Evolutionary conservation across 2,797 vertebrate species (phyloP).

Genomic region (Acrocephalus scirpaceus): DNA sequence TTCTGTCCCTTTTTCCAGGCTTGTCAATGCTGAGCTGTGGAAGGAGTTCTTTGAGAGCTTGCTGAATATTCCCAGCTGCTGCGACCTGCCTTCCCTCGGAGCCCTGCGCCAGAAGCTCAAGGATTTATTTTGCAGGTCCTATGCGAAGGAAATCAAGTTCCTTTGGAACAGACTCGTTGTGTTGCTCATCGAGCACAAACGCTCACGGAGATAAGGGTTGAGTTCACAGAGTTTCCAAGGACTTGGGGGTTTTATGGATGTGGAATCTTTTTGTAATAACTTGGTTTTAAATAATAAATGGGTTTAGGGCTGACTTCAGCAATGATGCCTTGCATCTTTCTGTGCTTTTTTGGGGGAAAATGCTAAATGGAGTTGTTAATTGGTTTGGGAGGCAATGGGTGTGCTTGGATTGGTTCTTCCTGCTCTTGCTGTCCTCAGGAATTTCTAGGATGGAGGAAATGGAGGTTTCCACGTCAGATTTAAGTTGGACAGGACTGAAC

Average conservation of each 20-base stretch:
- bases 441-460: background rate
- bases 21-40: conserved; percentile 88
- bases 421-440: background rate
- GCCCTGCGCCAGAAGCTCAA: conserved; percentile 74
- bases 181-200: conserved; percentile 85
- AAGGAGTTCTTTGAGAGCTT: conserved; percentile 86
- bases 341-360: background rate
- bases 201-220: conserved; percentile 69
- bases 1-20: conserved; percentile 70
- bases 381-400: background rate
- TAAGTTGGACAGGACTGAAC: background rate
- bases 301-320: background rate
- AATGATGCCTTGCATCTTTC: background rate
- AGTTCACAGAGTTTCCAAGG: background rate
- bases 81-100: conserved; percentile 77
- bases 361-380: too few species aligned
- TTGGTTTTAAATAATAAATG: background rate
- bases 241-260: background rate
- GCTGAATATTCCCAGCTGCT: conserved; percentile 85
- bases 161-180: conserved; percentile 86
- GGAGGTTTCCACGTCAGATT: background rate
- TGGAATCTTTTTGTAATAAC: background rate
- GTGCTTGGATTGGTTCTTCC: background rate
- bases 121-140: conserved; percentile 77
- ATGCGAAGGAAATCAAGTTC: conserved; percentile 80